Percentiles rank a stretch among this genome's conserved stretches.
Conservation (phyloP, 2,888 invertebrate genomes). For the Cephus spinipes region DNA sequence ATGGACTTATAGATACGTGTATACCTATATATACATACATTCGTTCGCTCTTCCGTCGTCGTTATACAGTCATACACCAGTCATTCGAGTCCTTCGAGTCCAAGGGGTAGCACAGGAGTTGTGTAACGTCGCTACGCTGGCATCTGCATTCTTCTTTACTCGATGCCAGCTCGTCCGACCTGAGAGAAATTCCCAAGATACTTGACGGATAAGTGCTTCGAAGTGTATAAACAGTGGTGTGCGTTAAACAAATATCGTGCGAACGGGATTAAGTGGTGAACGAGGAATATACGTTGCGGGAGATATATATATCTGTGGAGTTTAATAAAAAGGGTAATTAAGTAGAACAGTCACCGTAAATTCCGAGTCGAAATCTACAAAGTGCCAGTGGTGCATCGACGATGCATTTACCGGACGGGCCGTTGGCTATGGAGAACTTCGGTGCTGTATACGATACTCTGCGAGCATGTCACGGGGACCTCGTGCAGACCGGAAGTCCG, state of each 20-base stretch:
- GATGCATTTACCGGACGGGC: constrained; percentile 78
- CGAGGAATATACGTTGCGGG: not conserved
- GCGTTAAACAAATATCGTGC: not conserved
- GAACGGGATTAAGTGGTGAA: not conserved
- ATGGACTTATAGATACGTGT: not conserved
- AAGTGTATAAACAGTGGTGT: not conserved
- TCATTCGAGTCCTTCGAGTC: not conserved
- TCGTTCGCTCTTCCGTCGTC: not conserved
- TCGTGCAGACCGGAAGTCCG: constrained; percentile 95
- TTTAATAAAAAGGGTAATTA: not conserved
- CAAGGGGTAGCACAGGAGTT: not conserved
- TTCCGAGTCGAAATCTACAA: not conserved
- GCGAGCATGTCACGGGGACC: constrained; percentile 91
- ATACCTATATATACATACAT: not conserved
- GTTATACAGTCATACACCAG: not conserved
- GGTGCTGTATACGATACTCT: constrained; percentile 82
- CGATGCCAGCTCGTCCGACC: not conserved
- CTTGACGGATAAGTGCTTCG: not conserved
- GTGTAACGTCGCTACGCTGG: not conserved
- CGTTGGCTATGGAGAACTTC: constrained; percentile 81
- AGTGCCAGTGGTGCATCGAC: constrained; percentile 31
- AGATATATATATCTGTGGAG: not conserved
- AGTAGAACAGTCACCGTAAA: not conserved
- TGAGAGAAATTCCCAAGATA: not conserved
- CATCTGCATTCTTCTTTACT: not conserved